phyloP scores from a whole-genome alignment of 2,113 vertebrate genomes.

The Protobothrops mucrosquamatus region DNA sequence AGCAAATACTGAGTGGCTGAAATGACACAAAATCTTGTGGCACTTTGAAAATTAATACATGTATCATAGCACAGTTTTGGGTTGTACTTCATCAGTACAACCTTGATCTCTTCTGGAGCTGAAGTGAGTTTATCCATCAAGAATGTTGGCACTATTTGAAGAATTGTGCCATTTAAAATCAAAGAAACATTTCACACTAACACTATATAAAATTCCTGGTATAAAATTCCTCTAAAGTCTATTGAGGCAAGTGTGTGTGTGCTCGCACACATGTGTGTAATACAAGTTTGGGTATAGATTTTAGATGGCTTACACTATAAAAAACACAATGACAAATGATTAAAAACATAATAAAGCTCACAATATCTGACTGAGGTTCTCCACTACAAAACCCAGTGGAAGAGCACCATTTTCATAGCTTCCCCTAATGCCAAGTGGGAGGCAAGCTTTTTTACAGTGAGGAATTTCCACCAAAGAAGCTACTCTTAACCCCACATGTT shows the following conservation, averaged over 20 bases:
- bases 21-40: neutral
- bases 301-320: neutral
- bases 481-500: neutral
- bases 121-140: neutral
- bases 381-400: neutral
- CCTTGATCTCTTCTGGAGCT: neutral
- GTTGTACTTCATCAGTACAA: neutral
- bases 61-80: neutral
- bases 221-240: neutral
- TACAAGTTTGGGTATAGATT: neutral
- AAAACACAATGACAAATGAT: neutral
- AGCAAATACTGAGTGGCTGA: neutral
- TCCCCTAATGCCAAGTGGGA: neutral
- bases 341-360: neutral
- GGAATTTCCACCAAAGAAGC: neutral
- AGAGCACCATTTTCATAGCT: neutral
- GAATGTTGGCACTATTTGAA: neutral
- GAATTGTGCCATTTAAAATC: neutral
- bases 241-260: neutral
- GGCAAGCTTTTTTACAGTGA: neutral
- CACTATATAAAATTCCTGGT: neutral
- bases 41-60: neutral
- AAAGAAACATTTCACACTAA: neutral
- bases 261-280: neutral
- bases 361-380: neutral